Evolutionary conservation across 2,797 vertebrate genomes (phyloP), one percentile per base, ranked within the genome.

Genomic region (Intellagama lesueurii): DNA sequence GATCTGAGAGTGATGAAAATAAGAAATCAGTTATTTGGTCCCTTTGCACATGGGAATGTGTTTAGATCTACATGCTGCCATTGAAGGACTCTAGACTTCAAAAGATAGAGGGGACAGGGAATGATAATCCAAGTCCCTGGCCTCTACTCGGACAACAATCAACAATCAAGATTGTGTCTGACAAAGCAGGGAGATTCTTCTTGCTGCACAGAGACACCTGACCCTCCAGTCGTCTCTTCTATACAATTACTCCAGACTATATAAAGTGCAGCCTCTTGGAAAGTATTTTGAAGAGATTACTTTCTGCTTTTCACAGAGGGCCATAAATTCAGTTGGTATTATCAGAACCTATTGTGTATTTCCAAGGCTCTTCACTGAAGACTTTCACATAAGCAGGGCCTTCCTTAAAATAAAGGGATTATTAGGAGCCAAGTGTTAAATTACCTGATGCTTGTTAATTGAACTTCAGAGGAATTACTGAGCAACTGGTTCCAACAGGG

Each of bases 381-480:
- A 93, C 93, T 95, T 92, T 91, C 92, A 26, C 92, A 94, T 95
- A 93, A 73, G 83, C 87, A 86, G 90, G 91, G 93, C 93, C 92
- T 83, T 90, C 91, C 94, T 95, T 95, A 94, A 95, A 96, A 96
- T 95, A 96, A 96, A 96, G 92, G 94, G 95, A 94, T 95, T 96
- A 94, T 94, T 94, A 85, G 79, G 82, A 94, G 88, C 92, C 91
- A 94, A 96, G 94, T 95, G 94, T 96, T 95, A 95, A 86, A 94
- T 96, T 96, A 96, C 95, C 94, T 95, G 93, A 82, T 83, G 92
- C 92, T 95, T 96, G 93, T 93, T 95, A 95, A 96, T 94, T 95
- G 94, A 94, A 95, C 93, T 94, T 94, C 94, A 94, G 95, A 95
- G 89, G 93, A 91, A 95, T 94, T 95, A 92, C 92, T 0, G 19